phyloP scores from a whole-genome alignment of 2,888 invertebrate genomes.

The Coremacera marginata region DNA sequence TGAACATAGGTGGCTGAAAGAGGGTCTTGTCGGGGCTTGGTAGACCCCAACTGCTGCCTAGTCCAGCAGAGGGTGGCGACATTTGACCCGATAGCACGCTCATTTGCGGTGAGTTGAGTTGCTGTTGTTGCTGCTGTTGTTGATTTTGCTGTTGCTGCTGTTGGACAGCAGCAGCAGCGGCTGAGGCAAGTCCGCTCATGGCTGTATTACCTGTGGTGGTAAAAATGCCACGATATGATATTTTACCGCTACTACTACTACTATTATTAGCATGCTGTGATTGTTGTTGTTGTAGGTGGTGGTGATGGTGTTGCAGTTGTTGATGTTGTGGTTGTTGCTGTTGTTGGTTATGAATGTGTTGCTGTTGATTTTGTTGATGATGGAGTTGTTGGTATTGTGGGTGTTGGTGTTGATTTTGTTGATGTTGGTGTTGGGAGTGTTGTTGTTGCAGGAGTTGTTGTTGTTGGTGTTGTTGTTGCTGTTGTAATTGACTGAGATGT shows the following conservation, averaged over 20 bases:
- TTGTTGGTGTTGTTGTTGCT: conserved; percentile 55
- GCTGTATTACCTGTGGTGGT: conserved; percentile 75
- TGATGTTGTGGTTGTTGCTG: conserved; percentile 65
- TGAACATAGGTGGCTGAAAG: conserved; percentile 76
- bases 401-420: conserved; percentile 54
- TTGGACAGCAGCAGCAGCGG: conserved; percentile 53
- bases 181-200: conserved; percentile 57
- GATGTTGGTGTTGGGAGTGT: conserved; percentile 55
- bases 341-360: conserved; percentile 53
- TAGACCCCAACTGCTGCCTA: conserved; percentile 80
- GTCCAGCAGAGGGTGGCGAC: conserved; percentile 73
- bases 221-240: conserved; percentile 79
- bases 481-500: conserved; percentile 52
- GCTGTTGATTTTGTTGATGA: conserved; percentile 56
- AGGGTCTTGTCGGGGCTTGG: conserved; percentile 78
- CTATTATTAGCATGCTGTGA: conserved; percentile 63
- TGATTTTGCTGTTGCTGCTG: conserved; percentile 56
- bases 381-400: conserved; percentile 61
- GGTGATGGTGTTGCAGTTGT: conserved; percentile 63
- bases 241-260: conserved; percentile 69
- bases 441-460: conserved; percentile 58
- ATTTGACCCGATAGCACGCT: conserved; percentile 69
- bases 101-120: conserved; percentile 67
- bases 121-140: conserved; percentile 58
- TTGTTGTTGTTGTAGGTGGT: conserved; percentile 66